Evolutionary conservation across 2,113 vertebrate species (phyloP), one percentile per base, ranked within the genome.

Genomic region (Dicaeum eximium): DNA sequence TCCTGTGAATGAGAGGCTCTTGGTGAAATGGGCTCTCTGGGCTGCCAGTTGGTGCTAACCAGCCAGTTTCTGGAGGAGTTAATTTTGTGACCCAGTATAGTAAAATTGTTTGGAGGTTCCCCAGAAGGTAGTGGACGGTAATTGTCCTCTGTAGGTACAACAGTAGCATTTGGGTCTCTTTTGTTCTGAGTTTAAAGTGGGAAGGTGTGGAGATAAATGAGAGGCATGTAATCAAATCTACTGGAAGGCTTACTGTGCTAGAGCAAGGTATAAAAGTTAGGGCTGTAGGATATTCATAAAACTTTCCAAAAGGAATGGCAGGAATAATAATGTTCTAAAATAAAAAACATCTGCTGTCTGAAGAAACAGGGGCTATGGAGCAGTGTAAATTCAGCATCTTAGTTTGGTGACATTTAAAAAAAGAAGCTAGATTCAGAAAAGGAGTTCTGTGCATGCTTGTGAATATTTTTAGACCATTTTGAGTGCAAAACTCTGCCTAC

Each of bases 101-200:
- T 19, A 42, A 64, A 86, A 33, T 7, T 70, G 25, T 31, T 81
- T 15, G 77, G 42, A 80, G 51, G 10, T 61, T 89, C 44, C 25
- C 45, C 25, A 74, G 20, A 84, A 45, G 3, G 7, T 4, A 44
- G 22, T 8, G 25, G 48, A 24, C 0, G 0, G 10, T 77, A 86
- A 33, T 40, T 80, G 70, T 66, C 24, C 20, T 47, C 15, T 71
- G 3, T 50, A 6, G 53, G 11, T 54, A 28, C 35, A 61, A 4
- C 9, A 51, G 54, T 16, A 64, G 11, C 3, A 2, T 65, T 53
- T 38, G 37, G 13, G 20, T 82, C 24, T 80, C 28, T 66, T 57
- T 72, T 69, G 12, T n/a, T 40, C 10, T 40, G 35, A 58, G 8
- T 57, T 79, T 53, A n/a, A 53, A 70, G 20, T 62, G 42, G 67